phyloP scores from a whole-genome alignment of 2,113 vertebrate species.

The Gyps fulvus region DNA sequence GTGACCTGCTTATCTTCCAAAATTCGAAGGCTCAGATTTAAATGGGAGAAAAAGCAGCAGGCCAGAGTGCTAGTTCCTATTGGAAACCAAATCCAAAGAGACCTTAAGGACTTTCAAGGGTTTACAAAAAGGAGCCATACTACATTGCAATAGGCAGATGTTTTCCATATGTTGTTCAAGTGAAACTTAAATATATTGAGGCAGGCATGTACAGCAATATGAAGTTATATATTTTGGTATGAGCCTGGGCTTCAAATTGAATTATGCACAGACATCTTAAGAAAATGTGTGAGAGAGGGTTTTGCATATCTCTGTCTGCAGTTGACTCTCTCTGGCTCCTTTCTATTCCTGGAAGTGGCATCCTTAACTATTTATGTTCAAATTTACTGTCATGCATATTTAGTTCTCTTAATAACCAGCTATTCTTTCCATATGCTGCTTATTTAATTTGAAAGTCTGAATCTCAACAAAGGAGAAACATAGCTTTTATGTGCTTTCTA shows the following conservation, averaged over 20 bases:
- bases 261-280: conserved; percentile 50
- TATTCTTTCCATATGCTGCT: conserved; percentile 10
- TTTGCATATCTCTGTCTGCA: conserved; percentile 30
- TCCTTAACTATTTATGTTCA: conserved; percentile 38
- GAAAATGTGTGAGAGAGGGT: conserved; percentile 33
- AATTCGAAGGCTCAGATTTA: background rate
- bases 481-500: background rate
- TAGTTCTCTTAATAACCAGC: background rate
- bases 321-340: conserved; percentile 1
- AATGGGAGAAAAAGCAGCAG: conserved; percentile 52
- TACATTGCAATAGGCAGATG: conserved; percentile 63
- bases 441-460: background rate
- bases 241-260: conserved; percentile 60
- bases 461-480: background rate
- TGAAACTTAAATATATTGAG: conserved; percentile 47
- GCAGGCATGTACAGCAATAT: conserved; percentile 4
- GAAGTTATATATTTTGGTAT: conserved; percentile 49
- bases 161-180: conserved; percentile 71
- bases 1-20: conserved; percentile 9
- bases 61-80: conserved; percentile 14
- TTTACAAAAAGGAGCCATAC: conserved; percentile 29
- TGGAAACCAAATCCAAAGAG: conserved; percentile 55
- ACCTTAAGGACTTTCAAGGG: conserved; percentile 34
- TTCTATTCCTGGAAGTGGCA: conserved; percentile 27
- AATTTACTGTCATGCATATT: background rate